Evolutionary conservation across 2,797 vertebrate species (phyloP).

Genomic region (Schizopygopsis pylzovi): DNA sequence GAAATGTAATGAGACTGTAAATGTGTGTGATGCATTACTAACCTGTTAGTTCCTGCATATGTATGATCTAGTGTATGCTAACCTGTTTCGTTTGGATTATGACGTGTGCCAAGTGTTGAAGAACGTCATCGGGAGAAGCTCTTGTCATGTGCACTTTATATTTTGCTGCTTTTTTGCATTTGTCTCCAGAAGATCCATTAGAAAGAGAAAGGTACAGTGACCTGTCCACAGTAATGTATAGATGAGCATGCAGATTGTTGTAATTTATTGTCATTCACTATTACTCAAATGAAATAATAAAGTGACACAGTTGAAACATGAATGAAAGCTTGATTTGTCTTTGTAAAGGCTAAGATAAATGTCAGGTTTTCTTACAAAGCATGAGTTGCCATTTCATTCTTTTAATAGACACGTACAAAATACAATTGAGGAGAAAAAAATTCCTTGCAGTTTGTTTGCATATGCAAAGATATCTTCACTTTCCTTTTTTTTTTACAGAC

Average conservation of each 20-base stretch:
- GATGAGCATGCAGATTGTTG: slow-evolving; percentile 67
- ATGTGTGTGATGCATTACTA: not conserved
- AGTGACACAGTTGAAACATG: slow-evolving; percentile 13
- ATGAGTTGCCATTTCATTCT: not conserved
- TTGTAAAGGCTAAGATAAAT: not conserved
- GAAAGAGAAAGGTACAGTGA: slow-evolving; percentile 2
- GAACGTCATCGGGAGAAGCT: slow-evolving; percentile 41
- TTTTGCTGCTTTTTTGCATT: slow-evolving; percentile 59
- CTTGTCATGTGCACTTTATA: slow-evolving; percentile 68
- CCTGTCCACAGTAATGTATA: slow-evolving; percentile 46
- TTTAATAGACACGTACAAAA: not conserved
- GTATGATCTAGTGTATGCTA: slow-evolving; percentile 28
- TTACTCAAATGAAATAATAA: slow-evolving; percentile 57
- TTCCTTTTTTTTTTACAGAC: not conserved
- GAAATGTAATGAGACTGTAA: slow-evolving; percentile 3
- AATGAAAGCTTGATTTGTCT: not conserved
- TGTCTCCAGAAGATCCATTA: slow-evolving; percentile 20
- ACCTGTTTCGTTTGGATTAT: slow-evolving; percentile 44
- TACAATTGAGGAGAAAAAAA: not conserved
- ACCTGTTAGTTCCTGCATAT: slow-evolving; percentile 7
- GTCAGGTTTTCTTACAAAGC: not conserved
- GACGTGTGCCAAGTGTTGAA: slow-evolving; percentile 58
- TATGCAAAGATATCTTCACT: not conserved
- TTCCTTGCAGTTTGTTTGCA: not conserved
- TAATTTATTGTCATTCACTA: slow-evolving; percentile 56